Percentiles rank a stretch among this genome's conserved stretches.
Evolutionary conservation across 2,888 invertebrate genomes (phyloP).

Genomic region (Tenthredo distinguenda): DNA sequence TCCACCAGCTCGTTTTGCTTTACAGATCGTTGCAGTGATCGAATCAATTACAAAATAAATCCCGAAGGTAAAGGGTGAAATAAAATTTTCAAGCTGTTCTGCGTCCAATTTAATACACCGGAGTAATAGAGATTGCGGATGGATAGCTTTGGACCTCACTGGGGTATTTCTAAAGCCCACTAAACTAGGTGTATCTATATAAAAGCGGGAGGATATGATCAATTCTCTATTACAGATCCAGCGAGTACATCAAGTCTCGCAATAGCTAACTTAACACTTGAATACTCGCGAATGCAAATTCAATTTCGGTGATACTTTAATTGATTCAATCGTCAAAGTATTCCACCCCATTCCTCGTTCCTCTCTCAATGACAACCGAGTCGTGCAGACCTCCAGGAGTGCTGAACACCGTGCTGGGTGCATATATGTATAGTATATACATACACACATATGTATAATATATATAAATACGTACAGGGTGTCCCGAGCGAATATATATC

Average conservation of each 20-base stretch:
- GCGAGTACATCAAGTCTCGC: neutral
- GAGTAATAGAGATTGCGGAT: neutral
- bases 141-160: neutral
- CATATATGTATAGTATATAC: neutral
- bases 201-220: constrained; percentile 14
- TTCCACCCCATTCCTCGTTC: constrained; percentile 1
- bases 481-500: neutral
- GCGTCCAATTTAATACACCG: neutral
- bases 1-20: constrained; percentile 10
- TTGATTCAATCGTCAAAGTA: constrained; percentile 15
- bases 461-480: constrained; percentile 3
- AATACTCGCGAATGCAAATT: neutral
- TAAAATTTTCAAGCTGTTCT: neutral
- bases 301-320: constrained; percentile 15
- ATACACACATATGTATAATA: neutral
- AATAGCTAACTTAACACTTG: constrained; percentile 13
- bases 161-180: neutral
- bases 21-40: neutral
- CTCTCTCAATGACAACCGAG: neutral
- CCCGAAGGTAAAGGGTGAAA: neutral
- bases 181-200: neutral
- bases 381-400: constrained; percentile 27
- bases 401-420: neutral
- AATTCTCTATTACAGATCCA: constrained; percentile 1
- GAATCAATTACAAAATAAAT: constrained; percentile 19